Base-by-base conservation (phyloP, 35 echinoderm and acorn worm genomes). In the Acanthaster planci region DNA sequence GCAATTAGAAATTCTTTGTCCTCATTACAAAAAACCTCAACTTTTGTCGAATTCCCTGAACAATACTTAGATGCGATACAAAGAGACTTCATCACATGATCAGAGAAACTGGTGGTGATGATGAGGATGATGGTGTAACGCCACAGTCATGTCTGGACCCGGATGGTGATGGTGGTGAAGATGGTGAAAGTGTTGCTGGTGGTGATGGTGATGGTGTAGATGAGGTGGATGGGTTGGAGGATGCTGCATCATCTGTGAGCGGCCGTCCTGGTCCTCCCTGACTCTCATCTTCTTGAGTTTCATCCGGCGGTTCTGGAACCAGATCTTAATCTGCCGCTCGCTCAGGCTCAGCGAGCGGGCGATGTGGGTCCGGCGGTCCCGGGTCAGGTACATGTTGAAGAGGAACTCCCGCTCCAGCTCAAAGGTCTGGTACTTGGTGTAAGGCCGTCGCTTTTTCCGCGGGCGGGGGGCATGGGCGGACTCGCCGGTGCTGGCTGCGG, bases 321-420 rank as follows among this genome's bases (percentile, higher is more conserved):
- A 99, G 27, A 99, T 99, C 77, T 99, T 99, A 27, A 99, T 89
- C 81, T 99, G 96, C 39, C 96, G 72, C 88, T 99, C 96, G 18
- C 92, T 92, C 18, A 99, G 83, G 60, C 52, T 89, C 3, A 99
- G 78, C 40, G 91, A 82, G 42, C 96, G 87, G 34, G 96, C 90
- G 67, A 99, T 99, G 72, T 99, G 88, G 2, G 89, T 77, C 18
- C 96, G 84, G 1, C 96, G 76, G 21, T 99, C 96, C 53, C 96
- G 77, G 0, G 96, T 99, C 26, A 99, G 86, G 83, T 99, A 99
- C 96, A 99, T 99, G 55, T 99, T 99, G 68, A 94, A 99, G 8
- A 99, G 86, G 52, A 99, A 99, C 79, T 99, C 96, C 60, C 93
- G 93, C 76, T 99, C 96, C n/a, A 99, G 82, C 60, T 99, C 96